Base-by-base conservation (phyloP, 2,888 invertebrate genomes). In the Hipparchia semele region DNA sequence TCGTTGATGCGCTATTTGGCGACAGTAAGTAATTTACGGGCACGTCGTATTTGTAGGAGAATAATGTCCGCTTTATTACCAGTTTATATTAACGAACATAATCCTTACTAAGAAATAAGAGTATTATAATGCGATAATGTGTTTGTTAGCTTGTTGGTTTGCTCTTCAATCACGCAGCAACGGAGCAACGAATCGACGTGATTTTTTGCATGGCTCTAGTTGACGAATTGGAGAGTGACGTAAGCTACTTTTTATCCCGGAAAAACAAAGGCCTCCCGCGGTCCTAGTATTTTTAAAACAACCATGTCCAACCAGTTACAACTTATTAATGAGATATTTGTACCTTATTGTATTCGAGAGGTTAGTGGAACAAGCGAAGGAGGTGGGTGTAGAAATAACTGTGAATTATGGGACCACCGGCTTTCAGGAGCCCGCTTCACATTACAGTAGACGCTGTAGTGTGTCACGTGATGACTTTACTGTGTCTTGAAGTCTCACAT, bases 1-100 rank as follows among this genome's bases (percentile, higher is more conserved):
- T 88, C 88, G 85, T 79, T 87, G 89, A 89, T 84, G 88, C 84
- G 86, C 88, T 89, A 89, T 91, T 90, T 88, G 91, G 90, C 90
- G 92, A 92, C 92, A 91, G 90, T 90, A 90, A 88, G 92, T 91
- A 91, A 92, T 92, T 91, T 90, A 91, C 90, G 85, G 86, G 85
- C 82, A 87, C 90, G 89, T 87, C 89, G 90, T 90, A 87, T 86
- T 87, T 87, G 86, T 82, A 76, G 73, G 80, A 82, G 85, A 87
- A 86, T 91, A 91, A 90, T 90, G 90, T 84, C 79, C 82, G 84
- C 85, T 91, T 90, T 92, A 92, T 91, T 91, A 90, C 91, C 85
- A 83, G 86, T 86, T 84, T 84, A 65, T 82, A 83, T 80, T 85
- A 85, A 88, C 90, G 89, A 90, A 13, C 56, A 56, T 56, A 56